Base-by-base conservation (phyloP, 1,140 invertebrate species). In the Drosophila gunungcola region DNA sequence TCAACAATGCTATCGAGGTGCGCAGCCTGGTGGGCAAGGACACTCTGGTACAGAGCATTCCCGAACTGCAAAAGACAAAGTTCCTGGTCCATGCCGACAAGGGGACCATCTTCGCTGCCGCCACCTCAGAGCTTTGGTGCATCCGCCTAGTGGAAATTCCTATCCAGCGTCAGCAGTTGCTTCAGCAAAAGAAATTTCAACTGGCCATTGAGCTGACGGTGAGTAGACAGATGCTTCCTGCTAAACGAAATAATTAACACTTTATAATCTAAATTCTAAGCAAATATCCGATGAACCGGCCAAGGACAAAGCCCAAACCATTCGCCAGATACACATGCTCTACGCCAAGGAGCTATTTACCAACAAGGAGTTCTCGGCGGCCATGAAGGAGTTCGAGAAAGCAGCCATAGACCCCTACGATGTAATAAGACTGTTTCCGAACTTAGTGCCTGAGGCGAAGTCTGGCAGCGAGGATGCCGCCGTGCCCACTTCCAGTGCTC, bases 351-450 rank as follows among this genome's bases (percentile, higher is more conserved):
- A 99, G 92, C 93, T 98, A 3, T 99, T 99, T 92, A 95, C 95
- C 48, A 96, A 96, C 79, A 97, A 97, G 85, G 94, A 96, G 68
- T 99, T 97, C 92, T 94, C 96, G 43, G 96, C 97, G 76, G 97
- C 98, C 0, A 97, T 99, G 96, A 95, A 96, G 63, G 95, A 98
- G 80, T 99, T 99, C 93, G 94, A 96, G 6, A 96, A 97, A 91
- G 92, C 99, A 5, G 95, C 96, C 55, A 98, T 97, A 42, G 97
- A 99, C 94, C 97, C 98, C 0, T 97, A 97, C 54, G 97, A 98
- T 92, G 98, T 99, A 0, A 99, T 99, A 78, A 95, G 97, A 63
- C 92, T 99, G 10, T 99, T 98, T 93, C 98, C 98, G 3, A 97
- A 97, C 91, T 94, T 98, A 61, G 96, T 97, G 1, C 95, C 96